Percentiles rank a stretch among this genome's conserved stretches.
phyloP scores from a whole-genome alignment of 2,113 vertebrate genomes.

The Orientallactaga bullata region DNA sequence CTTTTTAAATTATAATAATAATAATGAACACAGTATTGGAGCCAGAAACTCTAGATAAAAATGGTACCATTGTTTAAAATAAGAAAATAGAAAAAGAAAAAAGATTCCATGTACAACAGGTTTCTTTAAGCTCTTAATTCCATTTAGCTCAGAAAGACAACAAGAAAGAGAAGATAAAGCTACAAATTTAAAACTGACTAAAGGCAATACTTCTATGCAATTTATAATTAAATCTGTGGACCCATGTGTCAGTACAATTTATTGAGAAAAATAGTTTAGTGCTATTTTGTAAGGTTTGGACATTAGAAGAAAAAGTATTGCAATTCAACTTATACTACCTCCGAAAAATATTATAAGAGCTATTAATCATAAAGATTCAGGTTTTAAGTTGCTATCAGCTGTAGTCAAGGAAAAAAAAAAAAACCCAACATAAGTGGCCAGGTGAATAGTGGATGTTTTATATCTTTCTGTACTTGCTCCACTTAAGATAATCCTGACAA shows the following conservation, averaged over 20 bases:
- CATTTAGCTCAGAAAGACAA: constrained; percentile 68
- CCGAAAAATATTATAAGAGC: constrained; percentile 73
- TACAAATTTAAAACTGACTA: constrained; percentile 78
- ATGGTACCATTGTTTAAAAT: constrained; percentile 69
- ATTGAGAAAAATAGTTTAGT: constrained; percentile 80
- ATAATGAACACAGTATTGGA: constrained; percentile 64
- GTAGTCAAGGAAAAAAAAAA: constrained; percentile 50
- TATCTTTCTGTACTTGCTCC: constrained; percentile 49
- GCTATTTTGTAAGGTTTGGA: constrained; percentile 74
- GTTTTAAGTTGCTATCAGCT: constrained; percentile 54
- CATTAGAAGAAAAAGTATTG: constrained; percentile 77
- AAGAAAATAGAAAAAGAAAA: constrained; percentile 63
- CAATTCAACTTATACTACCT: constrained; percentile 68
- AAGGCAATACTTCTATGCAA: constrained; percentile 70
- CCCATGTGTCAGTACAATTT: constrained; percentile 73
- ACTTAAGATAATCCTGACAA: constrained; percentile 32
- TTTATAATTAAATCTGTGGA: constrained; percentile 80
- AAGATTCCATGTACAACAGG: constrained; percentile 51
- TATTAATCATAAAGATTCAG: constrained; percentile 78
- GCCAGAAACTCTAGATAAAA: constrained; percentile 62
- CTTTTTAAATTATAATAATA: constrained; percentile 51
- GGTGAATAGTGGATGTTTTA: constrained; percentile 68
- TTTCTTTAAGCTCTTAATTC: constrained; percentile 70
- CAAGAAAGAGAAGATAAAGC: constrained; percentile 72
- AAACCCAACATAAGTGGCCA: constrained; percentile 18